Evolutionary conservation across 2,113 vertebrate genomes (phyloP), one percentile per base, ranked within the genome.

Genomic region (Cichladusa arquata): DNA sequence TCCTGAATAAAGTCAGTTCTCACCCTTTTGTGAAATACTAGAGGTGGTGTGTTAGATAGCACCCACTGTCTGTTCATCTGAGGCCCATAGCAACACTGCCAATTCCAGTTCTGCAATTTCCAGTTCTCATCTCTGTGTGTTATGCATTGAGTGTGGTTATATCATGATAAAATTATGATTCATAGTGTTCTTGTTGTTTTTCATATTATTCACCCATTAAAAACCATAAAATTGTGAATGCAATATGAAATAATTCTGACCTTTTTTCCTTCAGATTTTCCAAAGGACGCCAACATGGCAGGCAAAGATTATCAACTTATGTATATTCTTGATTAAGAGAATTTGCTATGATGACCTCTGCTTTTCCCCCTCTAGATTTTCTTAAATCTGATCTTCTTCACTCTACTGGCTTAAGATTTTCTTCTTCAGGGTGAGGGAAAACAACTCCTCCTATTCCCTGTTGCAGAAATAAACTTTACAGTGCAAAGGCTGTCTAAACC

Each of bases 381-480:
- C 36, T 72, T 16, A 91, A 44, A 60, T 51, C n/a, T 72, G n/a
- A 36, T 65, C 31, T 86, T 78, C 47, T 80, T 64, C 12, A 50
- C 12, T 65, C 11, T 60, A 86, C 23, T 92, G 38, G 25, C 54
- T 87, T 72, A 87, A 53, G 50, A 82, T 9, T 62, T 87, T 76
- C 24, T 84, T 86, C 60, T 87, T 91, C 73, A 90, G 74, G 78
- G 8, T 61, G 11, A 45, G 15, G 16, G 25, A 81, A 95, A 94
- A 91, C 61, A 76, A 65, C 18, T 81, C 65, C 28, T 93, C 16
- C 62, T 91, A 91, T 92, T 95, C 91, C 87, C 84, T 58, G 24
- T 51, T 92, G 87, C 28, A 91, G 83, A 57, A 94, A 72, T 90
- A 86, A 94, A 96, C 93, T 94, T 95, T 96, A 82, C 81, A 90